These are phyloP conservation scores for Anastrepha ludens DNA, from an alignment of 1,140 invertebrate species.

Conservation along the genomic window DNA sequence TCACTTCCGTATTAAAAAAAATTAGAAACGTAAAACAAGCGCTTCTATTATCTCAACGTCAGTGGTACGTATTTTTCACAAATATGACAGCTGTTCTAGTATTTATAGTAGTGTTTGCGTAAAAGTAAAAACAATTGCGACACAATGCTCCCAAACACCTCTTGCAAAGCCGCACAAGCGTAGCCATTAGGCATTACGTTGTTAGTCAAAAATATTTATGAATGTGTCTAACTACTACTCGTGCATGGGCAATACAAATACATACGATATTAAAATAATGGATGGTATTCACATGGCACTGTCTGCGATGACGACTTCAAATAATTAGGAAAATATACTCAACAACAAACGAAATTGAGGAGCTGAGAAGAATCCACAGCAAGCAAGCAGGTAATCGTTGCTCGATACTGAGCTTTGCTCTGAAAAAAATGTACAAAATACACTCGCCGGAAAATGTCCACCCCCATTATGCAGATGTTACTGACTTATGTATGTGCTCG, in stretches of 20 bases:
- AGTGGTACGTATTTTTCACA: neutral
- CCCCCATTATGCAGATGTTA: no score
- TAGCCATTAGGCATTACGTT: slow-evolving; percentile 4
- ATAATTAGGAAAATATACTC: neutral
- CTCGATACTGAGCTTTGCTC: no score
- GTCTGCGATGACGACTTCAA: neutral
- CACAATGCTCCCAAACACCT: neutral
- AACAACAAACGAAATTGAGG: neutral
- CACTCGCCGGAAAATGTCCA: no score
- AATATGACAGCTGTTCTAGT: neutral
- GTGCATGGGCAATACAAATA: no score
- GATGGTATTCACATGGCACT: neutral
- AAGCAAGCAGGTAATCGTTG: no score
- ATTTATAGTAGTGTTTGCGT: neutral
- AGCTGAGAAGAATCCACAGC: neutral
- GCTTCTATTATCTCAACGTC: neutral
- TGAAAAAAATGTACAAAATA: no score
- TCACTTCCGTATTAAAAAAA: no score
- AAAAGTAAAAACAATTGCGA: neutral
- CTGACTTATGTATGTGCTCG: no score
- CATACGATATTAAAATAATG: neutral
- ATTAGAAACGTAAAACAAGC: no score
- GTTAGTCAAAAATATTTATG: no score
- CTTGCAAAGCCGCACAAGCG: neutral
- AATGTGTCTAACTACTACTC: no score